Evolutionary conservation across 2,797 vertebrate genomes (phyloP), one percentile per base, ranked within the genome.

Genomic region (Anisognathus igniventris): DNA sequence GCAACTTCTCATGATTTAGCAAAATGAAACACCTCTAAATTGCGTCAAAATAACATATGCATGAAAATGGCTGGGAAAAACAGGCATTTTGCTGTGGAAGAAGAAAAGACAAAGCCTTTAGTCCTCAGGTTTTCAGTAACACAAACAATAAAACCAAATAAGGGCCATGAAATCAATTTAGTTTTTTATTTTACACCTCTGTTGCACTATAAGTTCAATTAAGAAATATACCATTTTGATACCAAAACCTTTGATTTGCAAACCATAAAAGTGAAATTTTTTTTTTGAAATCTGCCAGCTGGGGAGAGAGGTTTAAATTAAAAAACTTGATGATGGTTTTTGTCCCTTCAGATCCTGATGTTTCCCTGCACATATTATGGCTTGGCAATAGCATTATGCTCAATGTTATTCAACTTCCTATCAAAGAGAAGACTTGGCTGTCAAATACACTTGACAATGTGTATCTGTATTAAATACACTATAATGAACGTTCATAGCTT

Each of bases 191-290:
- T 67, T 27, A 39, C 6, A 28, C 42, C 25, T 37, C 37, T 22
- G 10, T 33, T 10, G 6, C 0, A 0, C 25, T n/a, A 1, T 7
- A 40, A 18, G 6, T 45, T 79, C 21, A 48, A 2, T 73, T 66
- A 28, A 66, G 16, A 31, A 48, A 61, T 30, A 19, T 2, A 2
- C 1, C 15, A n/a, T 61, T 80, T 74, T 68, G 21, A 77, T 90
- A 68, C 27, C 1, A 33, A 78, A 83, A 24, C 0, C 4, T 60
- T 80, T 64, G 22, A 53, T 77, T 79, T 74, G 25, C 28, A 80
- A 93, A 31, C 11, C 6, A 16, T 11, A 9, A 71, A 12, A 86
- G 64, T 10, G 7, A 79, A 9, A 33, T 50, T 4, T 31, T 39
- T 50, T 27, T 27, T 27, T 18, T 24, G 35, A 35, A 51, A 24